Conservation (phyloP, 2,113 vertebrate species). For the Seriola quinqueradiata region DNA sequence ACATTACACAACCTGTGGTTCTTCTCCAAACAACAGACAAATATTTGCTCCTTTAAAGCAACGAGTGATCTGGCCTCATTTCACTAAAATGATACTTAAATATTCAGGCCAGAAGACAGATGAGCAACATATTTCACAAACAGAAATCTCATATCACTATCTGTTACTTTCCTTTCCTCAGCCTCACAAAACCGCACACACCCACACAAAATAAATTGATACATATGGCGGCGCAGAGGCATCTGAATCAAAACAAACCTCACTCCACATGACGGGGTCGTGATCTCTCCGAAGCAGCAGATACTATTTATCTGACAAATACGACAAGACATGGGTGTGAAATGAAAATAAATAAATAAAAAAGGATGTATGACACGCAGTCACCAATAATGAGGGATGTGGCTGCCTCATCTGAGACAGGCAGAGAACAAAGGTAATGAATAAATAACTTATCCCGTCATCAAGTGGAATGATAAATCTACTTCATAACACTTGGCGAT, state of each 20-base stretch:
- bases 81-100: slow-evolving; percentile 56
- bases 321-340: slow-evolving; percentile 24
- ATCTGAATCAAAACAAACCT: slow-evolving; percentile 55
- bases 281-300: slow-evolving; percentile 42
- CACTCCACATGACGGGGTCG: slow-evolving; percentile 41
- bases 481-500: slow-evolving; percentile 50
- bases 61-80: slow-evolving; percentile 6
- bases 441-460: slow-evolving; percentile 75
- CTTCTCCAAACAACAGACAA: slow-evolving; percentile 7
- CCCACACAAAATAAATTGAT: slow-evolving; percentile 54
- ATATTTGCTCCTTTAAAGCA: slow-evolving; percentile 37
- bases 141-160: slow-evolving; percentile 43
- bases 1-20: not conserved
- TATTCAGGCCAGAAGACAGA: slow-evolving; percentile 42
- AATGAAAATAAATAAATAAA: slow-evolving; percentile 6
- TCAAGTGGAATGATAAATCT: slow-evolving; percentile 74
- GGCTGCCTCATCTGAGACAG: slow-evolving; percentile 52
- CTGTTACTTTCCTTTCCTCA: slow-evolving; percentile 5
- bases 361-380: slow-evolving; percentile 34
- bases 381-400: slow-evolving; percentile 47
- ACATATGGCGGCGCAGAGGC: slow-evolving; percentile 40
- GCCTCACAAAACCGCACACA: slow-evolving; percentile 10
- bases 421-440: slow-evolving; percentile 68
- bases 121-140: slow-evolving; percentile 56
- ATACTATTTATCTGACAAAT: slow-evolving; percentile 57